Percentiles rank a stretch among this genome's conserved stretches.
phyloP scores from a whole-genome alignment of 1,140 invertebrate genomes.

The Listronotus bonariensis region DNA sequence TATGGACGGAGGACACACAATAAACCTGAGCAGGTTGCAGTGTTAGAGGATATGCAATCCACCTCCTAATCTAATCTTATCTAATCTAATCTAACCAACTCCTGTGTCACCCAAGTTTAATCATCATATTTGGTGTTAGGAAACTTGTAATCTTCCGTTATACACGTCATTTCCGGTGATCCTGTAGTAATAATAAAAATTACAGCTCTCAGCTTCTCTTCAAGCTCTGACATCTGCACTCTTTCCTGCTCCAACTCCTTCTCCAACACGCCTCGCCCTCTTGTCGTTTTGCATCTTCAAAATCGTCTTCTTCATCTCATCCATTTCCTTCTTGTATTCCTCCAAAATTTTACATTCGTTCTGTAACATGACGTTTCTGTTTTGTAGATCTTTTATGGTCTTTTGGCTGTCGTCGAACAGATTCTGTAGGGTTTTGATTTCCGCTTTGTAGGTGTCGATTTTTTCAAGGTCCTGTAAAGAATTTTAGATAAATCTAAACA shows the following conservation, averaged over 20 bases:
- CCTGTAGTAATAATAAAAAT: too few species aligned
- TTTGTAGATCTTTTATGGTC: slow-evolving; percentile 42
- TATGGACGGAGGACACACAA: too few species aligned
- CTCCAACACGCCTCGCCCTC: slow-evolving; percentile 43
- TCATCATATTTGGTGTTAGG: too few species aligned
- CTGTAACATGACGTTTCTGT: slow-evolving; percentile 24
- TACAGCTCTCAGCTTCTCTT: slow-evolving; percentile 40
- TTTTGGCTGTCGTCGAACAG: slow-evolving; percentile 38
- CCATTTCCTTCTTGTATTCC: slow-evolving; percentile 58
- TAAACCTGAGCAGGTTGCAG: too few species aligned
- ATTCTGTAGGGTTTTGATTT: slow-evolving; percentile 28
- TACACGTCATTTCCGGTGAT: too few species aligned
- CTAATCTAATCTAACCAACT: too few species aligned
- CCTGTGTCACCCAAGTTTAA: too few species aligned
- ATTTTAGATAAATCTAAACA: background rate
- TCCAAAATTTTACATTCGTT: slow-evolving; percentile 54
- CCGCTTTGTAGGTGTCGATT: slow-evolving; percentile 36
- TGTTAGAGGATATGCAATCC: too few species aligned
- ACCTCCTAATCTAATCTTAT: too few species aligned
- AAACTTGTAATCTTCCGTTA: too few species aligned
- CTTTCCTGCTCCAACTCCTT: slow-evolving; percentile 40
- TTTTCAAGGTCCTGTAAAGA: slow-evolving; percentile 27
- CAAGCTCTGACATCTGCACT: slow-evolving; percentile 35
- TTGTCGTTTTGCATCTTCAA: slow-evolving; percentile 52
- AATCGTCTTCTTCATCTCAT: slow-evolving; percentile 56